phyloP scores from a whole-genome alignment of 2,113 vertebrate genomes.

The Malurus alboscapulatus region DNA sequence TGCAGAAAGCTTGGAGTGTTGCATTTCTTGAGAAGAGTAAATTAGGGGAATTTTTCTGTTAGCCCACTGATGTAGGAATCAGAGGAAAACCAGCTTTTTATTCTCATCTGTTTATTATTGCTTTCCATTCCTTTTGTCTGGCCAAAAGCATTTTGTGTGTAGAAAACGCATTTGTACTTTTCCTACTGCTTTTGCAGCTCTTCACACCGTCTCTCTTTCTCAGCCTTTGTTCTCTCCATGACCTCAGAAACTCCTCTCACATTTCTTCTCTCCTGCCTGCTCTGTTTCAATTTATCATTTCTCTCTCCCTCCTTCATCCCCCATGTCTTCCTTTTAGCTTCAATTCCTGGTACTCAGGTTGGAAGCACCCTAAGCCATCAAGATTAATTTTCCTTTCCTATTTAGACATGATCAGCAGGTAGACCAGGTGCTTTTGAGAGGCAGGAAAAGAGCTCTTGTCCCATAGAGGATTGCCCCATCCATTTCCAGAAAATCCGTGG shows the following conservation, averaged over 20 bases:
- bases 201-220: neutral
- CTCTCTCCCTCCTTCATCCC: neutral
- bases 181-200: neutral
- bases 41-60: neutral
- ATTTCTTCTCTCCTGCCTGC: neutral
- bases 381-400: neutral
- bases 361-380: neutral
- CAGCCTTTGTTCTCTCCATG: neutral
- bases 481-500: slow-evolving; percentile 11
- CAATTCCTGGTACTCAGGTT: neutral
- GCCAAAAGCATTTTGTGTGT: neutral
- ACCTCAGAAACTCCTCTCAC: neutral
- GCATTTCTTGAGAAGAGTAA: neutral
- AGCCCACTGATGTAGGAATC: neutral
- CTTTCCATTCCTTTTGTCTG: neutral
- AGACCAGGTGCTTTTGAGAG: neutral
- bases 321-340: neutral
- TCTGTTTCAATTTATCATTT: neutral
- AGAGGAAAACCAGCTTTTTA: neutral
- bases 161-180: neutral
- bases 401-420: neutral
- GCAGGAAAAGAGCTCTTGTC: neutral
- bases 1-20: neutral
- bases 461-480: neutral
- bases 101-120: neutral